Conservation (phyloP, 2,888 invertebrate species). For the Apantesis nais region DNA sequence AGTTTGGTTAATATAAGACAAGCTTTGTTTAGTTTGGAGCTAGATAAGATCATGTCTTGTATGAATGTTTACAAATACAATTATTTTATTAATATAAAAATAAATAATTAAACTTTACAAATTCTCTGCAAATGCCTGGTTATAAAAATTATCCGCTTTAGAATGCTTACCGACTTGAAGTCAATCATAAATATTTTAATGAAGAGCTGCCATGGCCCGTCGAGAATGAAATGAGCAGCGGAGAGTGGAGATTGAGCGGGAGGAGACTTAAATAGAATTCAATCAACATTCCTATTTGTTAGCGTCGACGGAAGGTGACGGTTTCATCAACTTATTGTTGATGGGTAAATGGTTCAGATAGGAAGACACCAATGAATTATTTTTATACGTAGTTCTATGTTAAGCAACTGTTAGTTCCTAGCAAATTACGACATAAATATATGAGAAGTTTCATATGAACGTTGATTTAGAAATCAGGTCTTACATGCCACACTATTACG, state of each 20-base stretch:
- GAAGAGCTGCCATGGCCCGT: conserved; percentile 22
- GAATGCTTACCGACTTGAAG: conserved; percentile 10
- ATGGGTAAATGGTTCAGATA: not conserved
- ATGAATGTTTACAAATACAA: not conserved
- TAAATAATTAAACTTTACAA: not conserved
- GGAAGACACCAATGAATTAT: not conserved
- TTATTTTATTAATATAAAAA: not conserved
- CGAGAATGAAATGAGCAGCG: conserved; percentile 16
- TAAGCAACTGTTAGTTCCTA: not conserved
- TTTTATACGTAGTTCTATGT: not conserved
- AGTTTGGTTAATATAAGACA: not conserved
- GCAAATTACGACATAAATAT: too few species aligned
- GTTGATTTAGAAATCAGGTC: too few species aligned
- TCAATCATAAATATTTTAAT: conserved; percentile 24
- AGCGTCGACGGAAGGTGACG: conserved; percentile 25
- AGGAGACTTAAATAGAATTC: conserved; percentile 33
- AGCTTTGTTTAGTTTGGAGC: not conserved
- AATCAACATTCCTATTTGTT: conserved; percentile 22
- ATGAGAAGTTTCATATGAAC: too few species aligned
- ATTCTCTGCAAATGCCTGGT: not conserved
- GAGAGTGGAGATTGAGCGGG: conserved; percentile 8
- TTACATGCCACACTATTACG: too few species aligned
- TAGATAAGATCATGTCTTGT: not conserved
- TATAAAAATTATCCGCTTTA: not conserved
- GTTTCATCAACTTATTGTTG: conserved; percentile 22